Percentiles rank a stretch among this genome's conserved stretches.
Evolutionary conservation across 2,888 invertebrate species (phyloP).

Genomic region (Metallyticus violacea): DNA sequence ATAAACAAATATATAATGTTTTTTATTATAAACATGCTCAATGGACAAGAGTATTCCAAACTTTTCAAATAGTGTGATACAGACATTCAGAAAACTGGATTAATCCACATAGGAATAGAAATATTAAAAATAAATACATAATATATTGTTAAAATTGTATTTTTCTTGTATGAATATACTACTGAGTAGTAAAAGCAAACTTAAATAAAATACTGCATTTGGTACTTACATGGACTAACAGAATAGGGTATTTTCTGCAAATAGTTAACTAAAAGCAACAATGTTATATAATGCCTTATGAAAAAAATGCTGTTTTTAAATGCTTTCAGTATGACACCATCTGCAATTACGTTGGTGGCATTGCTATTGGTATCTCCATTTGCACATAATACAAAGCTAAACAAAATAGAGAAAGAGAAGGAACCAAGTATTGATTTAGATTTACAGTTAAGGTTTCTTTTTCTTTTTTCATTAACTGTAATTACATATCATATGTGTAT

Average conservation of each 20-base stretch:
- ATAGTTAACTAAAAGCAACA: no score
- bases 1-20: background rate
- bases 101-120: no score
- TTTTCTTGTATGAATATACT: background rate
- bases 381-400: background rate
- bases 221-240: background rate
- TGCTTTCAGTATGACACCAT: no score
- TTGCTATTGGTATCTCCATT: no score
- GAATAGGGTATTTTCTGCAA: background rate
- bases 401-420: background rate
- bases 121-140: background rate
- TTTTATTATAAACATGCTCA: background rate
- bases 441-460: background rate
- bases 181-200: background rate
- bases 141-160: background rate
- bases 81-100: background rate
- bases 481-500: background rate
- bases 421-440: background rate
- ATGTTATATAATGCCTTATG: background rate
- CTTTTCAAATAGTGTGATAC: background rate
- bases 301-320: no score
- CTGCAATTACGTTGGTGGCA: no score
- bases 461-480: background rate
- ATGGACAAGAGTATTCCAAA: no score
- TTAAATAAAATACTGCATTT: background rate